Percentiles rank a stretch among this genome's conserved stretches.
Conservation (phyloP, 2,888 invertebrate genomes). For the Danaus chrysippus region DNA sequence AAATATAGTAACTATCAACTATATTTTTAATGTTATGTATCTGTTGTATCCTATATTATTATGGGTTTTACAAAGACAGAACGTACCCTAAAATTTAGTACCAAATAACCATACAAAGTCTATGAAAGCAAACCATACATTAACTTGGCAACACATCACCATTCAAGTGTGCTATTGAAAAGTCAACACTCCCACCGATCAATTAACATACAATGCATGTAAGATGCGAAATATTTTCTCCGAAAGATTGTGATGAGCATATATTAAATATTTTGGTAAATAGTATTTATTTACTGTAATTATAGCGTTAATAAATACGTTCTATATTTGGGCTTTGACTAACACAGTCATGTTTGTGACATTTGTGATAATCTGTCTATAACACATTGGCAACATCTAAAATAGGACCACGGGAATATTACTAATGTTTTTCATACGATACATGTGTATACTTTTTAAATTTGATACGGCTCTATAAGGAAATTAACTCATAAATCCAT, state of each 20-base stretch:
- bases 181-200: slow-evolving; percentile 34
- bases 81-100: too few species aligned
- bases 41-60: neutral
- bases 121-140: slow-evolving; percentile 5
- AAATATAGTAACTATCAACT: slow-evolving; percentile 3
- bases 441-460: too few species aligned
- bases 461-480: too few species aligned
- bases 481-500: too few species aligned
- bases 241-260: slow-evolving; percentile 35
- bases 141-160: slow-evolving; percentile 20
- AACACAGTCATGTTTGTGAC: too few species aligned
- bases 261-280: slow-evolving; percentile 28
- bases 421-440: too few species aligned
- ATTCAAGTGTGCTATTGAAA: slow-evolving; percentile 31
- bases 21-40: neutral
- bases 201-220: slow-evolving; percentile 44
- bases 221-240: slow-evolving; percentile 38
- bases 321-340: neutral
- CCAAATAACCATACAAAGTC: neutral
- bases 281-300: slow-evolving; percentile 17
- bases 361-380: too few species aligned
- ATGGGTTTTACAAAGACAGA: too few species aligned
- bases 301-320: slow-evolving; percentile 13
- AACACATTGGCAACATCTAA: too few species aligned
- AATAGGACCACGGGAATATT: too few species aligned